Evolutionary conservation across 2,797 vertebrate genomes (phyloP).

Genomic region (Brachyalestes nurse): DNA sequence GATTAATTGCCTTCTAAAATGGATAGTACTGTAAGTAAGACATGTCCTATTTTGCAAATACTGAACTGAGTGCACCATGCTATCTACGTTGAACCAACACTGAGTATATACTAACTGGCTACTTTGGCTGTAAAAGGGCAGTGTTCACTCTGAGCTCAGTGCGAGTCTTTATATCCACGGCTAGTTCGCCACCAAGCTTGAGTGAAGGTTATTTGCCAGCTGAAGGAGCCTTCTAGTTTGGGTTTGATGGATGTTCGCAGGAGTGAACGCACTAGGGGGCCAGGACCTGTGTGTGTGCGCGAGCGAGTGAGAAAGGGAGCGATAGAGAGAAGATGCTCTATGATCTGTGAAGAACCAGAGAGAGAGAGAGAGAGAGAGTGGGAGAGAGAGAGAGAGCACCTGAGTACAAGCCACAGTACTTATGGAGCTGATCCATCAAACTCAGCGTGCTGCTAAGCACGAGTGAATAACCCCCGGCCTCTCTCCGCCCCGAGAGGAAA

Average conservation of each 20-base stretch:
- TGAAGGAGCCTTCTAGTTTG: constrained; percentile 93
- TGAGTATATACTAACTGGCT: too few species aligned
- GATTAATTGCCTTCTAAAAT: too few species aligned
- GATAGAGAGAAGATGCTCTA: constrained; percentile 89
- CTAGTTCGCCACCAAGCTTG: constrained; percentile 50
- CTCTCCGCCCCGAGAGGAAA: constrained; percentile 75
- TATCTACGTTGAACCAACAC: too few species aligned
- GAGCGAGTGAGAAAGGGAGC: constrained; percentile 70
- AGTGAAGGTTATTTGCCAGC: constrained; percentile 93
- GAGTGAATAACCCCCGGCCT: constrained; percentile 89
- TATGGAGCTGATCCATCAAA: constrained; percentile 93
- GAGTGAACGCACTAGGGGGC: constrained; percentile 70
- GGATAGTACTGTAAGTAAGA: too few species aligned
- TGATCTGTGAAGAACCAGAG: constrained; percentile 93
- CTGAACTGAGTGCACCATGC: too few species aligned
- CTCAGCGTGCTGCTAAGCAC: constrained; percentile 89
- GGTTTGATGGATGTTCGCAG: constrained; percentile 90
- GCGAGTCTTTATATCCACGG: constrained; percentile 37
- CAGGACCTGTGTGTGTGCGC: constrained; percentile 39
- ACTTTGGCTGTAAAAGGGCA: neutral
- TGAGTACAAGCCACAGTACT: constrained; percentile 89
- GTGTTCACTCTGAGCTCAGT: constrained; percentile 23
- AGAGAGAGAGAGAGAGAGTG: constrained; percentile 84
- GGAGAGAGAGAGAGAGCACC: constrained; percentile 86
- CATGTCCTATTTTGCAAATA: too few species aligned